Evolutionary conservation across 2,797 vertebrate species (phyloP).

Genomic region (Catamblyrhynchus diadema): DNA sequence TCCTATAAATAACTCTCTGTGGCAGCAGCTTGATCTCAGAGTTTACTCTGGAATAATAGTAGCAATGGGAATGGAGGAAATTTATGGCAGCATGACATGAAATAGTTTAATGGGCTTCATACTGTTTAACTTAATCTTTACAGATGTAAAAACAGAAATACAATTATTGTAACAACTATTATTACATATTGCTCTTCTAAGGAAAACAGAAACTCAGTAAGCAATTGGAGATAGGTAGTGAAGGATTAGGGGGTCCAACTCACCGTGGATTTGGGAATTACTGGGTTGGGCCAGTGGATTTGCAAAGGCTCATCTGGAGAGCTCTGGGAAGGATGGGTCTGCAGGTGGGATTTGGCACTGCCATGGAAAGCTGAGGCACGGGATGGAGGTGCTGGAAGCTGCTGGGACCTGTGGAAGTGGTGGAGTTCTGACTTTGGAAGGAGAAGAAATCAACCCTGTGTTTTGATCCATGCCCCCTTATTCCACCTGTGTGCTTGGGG

Average conservation of each 20-base stretch:
- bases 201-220: conserved; percentile 49
- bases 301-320: background rate
- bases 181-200: conserved; percentile 71
- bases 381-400: background rate
- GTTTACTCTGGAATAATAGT: conserved; percentile 72
- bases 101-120: conserved; percentile 74
- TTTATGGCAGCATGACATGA: conserved; percentile 67
- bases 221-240: background rate
- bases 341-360: background rate
- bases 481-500: background rate
- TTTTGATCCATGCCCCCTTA: background rate
- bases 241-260: background rate
- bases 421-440: background rate
- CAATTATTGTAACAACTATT: conserved; percentile 75
- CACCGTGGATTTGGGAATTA: background rate
- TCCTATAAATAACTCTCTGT: conserved; percentile 78
- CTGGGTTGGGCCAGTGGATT: background rate
- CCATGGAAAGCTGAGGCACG: accelerated
- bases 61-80: conserved; percentile 69
- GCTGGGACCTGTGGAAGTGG: background rate
- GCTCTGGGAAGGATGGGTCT: background rate
- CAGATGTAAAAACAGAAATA: conserved; percentile 80
- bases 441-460: background rate
- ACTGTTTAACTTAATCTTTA: conserved; percentile 75
- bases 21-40: conserved; percentile 71